Evolutionary conservation across 2,888 invertebrate species (phyloP).

Genomic region (Muschampia plurimacula): DNA sequence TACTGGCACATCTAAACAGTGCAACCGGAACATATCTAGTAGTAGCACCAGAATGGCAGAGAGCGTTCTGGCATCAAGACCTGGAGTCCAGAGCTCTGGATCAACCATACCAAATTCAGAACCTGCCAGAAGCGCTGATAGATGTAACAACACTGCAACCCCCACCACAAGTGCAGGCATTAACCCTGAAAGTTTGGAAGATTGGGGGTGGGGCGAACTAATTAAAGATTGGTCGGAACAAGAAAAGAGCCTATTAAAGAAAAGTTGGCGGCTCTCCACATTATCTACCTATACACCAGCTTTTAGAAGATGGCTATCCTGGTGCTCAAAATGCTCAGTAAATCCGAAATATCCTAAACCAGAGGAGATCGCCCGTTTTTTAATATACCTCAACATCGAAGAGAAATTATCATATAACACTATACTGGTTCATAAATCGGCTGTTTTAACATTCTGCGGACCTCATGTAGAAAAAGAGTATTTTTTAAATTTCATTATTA

Average conservation of each 20-base stretch:
- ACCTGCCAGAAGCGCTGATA: neutral
- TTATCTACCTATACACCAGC: neutral
- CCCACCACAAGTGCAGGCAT: constrained; percentile 9
- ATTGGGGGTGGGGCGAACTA: constrained; percentile 21
- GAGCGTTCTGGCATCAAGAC: neutral
- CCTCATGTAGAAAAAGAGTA: neutral
- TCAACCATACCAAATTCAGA: neutral
- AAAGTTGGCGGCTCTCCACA: constrained; percentile 33
- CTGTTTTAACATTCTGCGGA: neutral
- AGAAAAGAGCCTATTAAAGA: constrained; percentile 8
- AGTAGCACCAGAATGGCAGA: neutral
- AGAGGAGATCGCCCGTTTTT: neutral
- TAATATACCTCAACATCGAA: neutral
- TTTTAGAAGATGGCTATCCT: neutral
- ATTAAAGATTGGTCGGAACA: constrained; percentile 16
- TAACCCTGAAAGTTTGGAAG: constrained; percentile 21
- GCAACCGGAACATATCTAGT: neutral
- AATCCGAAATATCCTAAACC: neutral
- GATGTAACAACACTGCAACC: neutral
- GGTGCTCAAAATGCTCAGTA: neutral
- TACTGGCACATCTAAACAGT: neutral
- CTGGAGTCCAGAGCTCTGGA: neutral
- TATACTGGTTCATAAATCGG: neutral
- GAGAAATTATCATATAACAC: neutral
- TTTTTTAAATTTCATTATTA: neutral